Conservation (phyloP, 2,113 vertebrate genomes). For the Oncorhynchus clarkii region DNA sequence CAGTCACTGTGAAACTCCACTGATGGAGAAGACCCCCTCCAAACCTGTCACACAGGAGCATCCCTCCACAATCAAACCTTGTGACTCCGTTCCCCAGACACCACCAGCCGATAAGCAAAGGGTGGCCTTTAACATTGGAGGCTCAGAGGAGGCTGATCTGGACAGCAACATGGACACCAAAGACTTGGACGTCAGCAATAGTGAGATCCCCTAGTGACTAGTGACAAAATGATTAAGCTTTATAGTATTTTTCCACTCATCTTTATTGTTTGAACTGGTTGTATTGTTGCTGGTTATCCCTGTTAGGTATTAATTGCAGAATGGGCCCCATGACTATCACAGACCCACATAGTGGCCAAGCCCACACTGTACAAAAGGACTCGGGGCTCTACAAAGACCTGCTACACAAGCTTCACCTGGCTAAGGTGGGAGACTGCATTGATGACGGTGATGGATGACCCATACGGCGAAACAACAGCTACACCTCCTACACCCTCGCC, state of each 20-base stretch:
- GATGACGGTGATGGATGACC: too few relatives aligned
- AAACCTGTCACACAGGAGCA: constrained; percentile 66
- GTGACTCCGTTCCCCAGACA: constrained; percentile 30
- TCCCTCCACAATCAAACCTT: neutral
- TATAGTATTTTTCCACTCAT: neutral
- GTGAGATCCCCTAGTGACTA: constrained; percentile 10
- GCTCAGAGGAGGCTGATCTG: constrained; percentile 80
- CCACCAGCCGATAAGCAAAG: constrained; percentile 68
- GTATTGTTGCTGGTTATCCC: neutral
- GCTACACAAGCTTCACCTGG: too few relatives aligned
- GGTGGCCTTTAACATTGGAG: constrained; percentile 88
- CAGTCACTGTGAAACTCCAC: constrained; percentile 79
- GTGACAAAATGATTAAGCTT: neutral
- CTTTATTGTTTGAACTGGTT: neutral
- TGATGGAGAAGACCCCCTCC: constrained; percentile 80
- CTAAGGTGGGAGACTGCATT: too few relatives aligned
- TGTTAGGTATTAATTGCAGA: constrained; percentile 68
- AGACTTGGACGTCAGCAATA: constrained; percentile 50
- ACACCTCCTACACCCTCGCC: too few relatives aligned
- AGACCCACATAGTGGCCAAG: constrained; percentile 81
- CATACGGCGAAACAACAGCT: too few relatives aligned
- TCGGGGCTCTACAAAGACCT: too few relatives aligned
- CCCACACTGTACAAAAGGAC: too few relatives aligned
- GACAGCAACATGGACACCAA: constrained; percentile 70
- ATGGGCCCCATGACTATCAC: constrained; percentile 80